phyloP scores from a whole-genome alignment of 2,797 vertebrate genomes.

The Enoplosus armatus region DNA sequence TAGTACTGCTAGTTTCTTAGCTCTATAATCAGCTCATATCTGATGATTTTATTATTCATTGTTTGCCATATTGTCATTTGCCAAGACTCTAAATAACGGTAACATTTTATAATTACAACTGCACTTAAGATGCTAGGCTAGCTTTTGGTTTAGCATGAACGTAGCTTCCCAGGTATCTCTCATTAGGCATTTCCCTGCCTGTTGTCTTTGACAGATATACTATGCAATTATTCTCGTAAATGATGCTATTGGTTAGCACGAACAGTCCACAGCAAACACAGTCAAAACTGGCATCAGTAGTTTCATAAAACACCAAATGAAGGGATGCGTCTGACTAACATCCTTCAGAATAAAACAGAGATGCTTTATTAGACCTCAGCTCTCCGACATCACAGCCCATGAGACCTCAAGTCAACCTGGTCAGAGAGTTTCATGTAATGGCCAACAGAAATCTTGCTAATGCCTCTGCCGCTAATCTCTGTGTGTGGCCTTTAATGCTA shows the following conservation, averaged over 20 bases:
- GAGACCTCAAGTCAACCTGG: slow-evolving; percentile 22
- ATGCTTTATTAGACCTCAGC: neutral
- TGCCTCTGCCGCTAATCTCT: slow-evolving; percentile 63
- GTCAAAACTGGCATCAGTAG: neutral
- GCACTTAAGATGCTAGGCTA: neutral
- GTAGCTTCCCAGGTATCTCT: neutral
- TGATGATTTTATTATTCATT: neutral
- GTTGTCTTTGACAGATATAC: neutral
- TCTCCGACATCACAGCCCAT: neutral
- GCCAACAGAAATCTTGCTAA: slow-evolving; percentile 43
- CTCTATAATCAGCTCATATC: neutral
- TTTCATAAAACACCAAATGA: neutral
- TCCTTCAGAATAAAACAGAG: neutral
- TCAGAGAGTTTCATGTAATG: slow-evolving; percentile 39
- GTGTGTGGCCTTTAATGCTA: slow-evolving; percentile 44
- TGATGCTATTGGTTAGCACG: no score
- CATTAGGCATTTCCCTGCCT: neutral
- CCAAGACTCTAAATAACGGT: neutral
- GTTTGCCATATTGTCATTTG: neutral
- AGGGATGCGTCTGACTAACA: neutral
- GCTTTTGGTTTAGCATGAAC: neutral
- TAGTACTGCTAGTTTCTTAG: neutral
- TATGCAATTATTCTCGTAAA: neutral
- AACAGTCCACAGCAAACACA: neutral
- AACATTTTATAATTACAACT: neutral